A percentile compares a stretch with the other conserved stretches of the same genome.
Evolutionary conservation across 1,140 invertebrate genomes (phyloP).

Genomic region (Calephelis nemesis): DNA sequence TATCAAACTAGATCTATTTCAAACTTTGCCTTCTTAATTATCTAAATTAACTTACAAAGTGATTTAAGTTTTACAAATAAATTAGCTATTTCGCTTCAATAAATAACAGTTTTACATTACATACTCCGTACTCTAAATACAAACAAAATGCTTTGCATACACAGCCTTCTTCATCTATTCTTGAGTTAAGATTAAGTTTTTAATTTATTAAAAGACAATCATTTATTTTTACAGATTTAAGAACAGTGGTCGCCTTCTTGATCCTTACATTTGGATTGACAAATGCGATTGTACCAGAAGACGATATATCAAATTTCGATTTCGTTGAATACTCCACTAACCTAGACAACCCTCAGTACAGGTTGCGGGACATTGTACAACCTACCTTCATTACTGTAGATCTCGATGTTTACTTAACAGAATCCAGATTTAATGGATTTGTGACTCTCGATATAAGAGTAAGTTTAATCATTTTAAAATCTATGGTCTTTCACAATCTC

Average conservation of each 20-base stretch:
- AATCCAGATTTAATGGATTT: slow-evolving; percentile 53
- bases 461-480: slow-evolving; percentile 25
- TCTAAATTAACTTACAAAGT: too few relatives aligned
- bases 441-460: slow-evolving; percentile 51
- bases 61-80: too few relatives aligned
- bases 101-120: too few relatives aligned
- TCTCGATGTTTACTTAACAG: slow-evolving; percentile 54
- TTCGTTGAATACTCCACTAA: slow-evolving; percentile 47
- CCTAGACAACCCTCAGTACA: slow-evolving; percentile 53
- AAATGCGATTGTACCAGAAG: slow-evolving; percentile 41
- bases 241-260: slow-evolving; percentile 40
- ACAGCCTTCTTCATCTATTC: too few relatives aligned
- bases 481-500: too few relatives aligned
- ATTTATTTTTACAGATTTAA: slow-evolving; percentile 38
- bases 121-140: too few relatives aligned
- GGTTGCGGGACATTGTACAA: slow-evolving; percentile 50
- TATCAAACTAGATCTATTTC: too few relatives aligned
- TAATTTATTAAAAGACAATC: too few relatives aligned
- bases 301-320: slow-evolving; percentile 44
- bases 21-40: too few relatives aligned
- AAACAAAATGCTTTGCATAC: too few relatives aligned
- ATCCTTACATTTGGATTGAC: slow-evolving; percentile 40
- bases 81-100: too few relatives aligned
- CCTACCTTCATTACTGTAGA: slow-evolving; percentile 49
- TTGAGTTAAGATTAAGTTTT: too few relatives aligned